phyloP scores from a whole-genome alignment of 2,797 vertebrate species.

The Melanotaenia boesemani region DNA sequence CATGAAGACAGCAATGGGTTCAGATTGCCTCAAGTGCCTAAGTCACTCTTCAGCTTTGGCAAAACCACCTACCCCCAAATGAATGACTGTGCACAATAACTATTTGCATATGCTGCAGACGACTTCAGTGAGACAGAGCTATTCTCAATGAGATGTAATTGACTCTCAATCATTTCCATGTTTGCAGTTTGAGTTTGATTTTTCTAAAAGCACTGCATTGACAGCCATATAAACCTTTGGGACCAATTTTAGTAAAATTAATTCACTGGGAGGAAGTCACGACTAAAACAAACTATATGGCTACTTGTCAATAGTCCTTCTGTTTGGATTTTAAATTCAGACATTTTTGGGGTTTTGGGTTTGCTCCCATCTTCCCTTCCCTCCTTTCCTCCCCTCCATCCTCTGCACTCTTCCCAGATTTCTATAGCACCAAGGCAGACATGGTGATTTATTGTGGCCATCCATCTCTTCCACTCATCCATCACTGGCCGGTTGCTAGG shows the following conservation, averaged over 20 bases:
- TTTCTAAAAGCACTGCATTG: not conserved
- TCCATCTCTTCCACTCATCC: conserved; percentile 99
- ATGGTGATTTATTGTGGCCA: conserved; percentile 99
- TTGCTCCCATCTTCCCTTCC: conserved; percentile 13
- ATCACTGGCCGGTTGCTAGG: conserved; percentile 99
- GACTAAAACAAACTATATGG: not conserved
- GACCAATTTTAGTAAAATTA: not conserved
- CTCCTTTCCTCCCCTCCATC: conserved; percentile 75
- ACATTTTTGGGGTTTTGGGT: conserved; percentile 9
- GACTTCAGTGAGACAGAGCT: not conserved
- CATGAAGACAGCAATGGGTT: not conserved
- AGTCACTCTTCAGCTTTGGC: not conserved
- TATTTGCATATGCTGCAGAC: not conserved
- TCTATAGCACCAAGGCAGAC: conserved; percentile 91
- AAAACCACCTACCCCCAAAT: not conserved
- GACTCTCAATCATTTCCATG: not conserved
- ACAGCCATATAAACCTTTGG: not conserved
- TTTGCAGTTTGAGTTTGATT: not conserved
- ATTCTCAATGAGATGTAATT: not conserved
- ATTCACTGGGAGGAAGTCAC: not conserved
- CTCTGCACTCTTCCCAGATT: conserved; percentile 88
- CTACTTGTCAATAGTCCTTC: not conserved
- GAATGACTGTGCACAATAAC: not conserved
- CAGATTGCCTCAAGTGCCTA: not conserved
- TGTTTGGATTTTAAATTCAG: conserved; percentile 30